A percentile compares a stretch with the other conserved stretches of the same genome.
Evolutionary conservation across 2,113 vertebrate species (phyloP).

Genomic region (Ceyx cyanopectus): DNA sequence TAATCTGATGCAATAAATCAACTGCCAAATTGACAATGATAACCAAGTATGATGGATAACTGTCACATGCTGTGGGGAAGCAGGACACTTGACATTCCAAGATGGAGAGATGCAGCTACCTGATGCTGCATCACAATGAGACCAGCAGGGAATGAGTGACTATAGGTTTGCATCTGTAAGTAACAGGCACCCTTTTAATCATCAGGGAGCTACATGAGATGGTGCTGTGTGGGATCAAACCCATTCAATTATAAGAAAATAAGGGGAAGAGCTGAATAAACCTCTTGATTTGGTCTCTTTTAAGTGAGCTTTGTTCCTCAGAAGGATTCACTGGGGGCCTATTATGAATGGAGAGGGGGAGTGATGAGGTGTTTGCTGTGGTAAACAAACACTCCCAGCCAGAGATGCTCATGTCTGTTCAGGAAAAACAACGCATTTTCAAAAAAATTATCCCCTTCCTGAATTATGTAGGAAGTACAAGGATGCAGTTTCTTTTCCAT

Average conservation of each 20-base stretch:
- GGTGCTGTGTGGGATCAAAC: neutral
- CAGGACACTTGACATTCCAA: neutral
- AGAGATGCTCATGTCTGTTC: neutral
- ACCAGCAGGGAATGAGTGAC: neutral
- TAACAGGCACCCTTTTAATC: neutral
- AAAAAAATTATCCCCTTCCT: neutral
- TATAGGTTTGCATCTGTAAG: neutral
- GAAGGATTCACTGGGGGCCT: neutral
- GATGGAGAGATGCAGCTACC: neutral
- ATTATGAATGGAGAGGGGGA: neutral
- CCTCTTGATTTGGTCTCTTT: neutral
- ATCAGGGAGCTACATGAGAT: neutral
- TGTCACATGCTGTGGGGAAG: accelerated
- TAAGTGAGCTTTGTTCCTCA: neutral
- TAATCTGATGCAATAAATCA: neutral
- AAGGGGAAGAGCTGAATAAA: neutral
- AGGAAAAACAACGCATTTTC: neutral
- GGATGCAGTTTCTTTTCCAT: neutral
- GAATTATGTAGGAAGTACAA: neutral
- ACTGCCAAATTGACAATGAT: neutral
- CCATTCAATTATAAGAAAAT: neutral
- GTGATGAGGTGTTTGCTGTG: neutral
- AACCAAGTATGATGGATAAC: neutral
- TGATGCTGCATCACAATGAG: neutral
- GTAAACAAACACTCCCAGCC: neutral